Percentiles rank a stretch among this genome's conserved stretches.
These are phyloP conservation scores for Heliconius nattereri DNA, from an alignment of 1,140 invertebrate species.

Conservation along the genomic window DNA sequence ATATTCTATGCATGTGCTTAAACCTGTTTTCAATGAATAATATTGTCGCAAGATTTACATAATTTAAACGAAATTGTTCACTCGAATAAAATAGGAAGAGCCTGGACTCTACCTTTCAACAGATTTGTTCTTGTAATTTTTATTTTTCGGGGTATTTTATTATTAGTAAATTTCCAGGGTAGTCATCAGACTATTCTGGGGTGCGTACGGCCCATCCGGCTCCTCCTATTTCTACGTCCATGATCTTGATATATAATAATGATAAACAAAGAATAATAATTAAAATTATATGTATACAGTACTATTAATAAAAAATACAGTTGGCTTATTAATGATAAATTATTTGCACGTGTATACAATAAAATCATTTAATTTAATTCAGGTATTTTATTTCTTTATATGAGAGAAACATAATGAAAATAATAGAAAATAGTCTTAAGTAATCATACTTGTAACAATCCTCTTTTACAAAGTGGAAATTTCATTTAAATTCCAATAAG, in stretches of 20 bases:
- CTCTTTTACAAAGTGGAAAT: not conserved
- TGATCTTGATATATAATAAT: not conserved
- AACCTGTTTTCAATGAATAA: not conserved
- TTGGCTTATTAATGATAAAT: too few relatives aligned
- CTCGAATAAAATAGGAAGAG: too few relatives aligned
- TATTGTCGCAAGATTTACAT: not conserved
- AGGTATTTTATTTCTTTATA: not conserved
- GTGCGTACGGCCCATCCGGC: too few relatives aligned
- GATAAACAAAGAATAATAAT: not conserved
- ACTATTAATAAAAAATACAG: too few relatives aligned
- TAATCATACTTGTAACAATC: not conserved
- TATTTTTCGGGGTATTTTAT: too few relatives aligned
- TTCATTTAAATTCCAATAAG: constrained; percentile 14
- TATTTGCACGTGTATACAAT: not conserved
- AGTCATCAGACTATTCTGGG: not conserved
- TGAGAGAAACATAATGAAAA: not conserved
- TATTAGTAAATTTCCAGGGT: not conserved
- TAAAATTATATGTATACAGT: not conserved
- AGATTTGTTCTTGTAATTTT: too few relatives aligned
- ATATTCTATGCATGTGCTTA: not conserved
- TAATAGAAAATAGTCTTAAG: not conserved
- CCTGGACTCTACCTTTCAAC: too few relatives aligned
- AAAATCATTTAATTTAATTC: not conserved
- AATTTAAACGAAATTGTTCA: too few relatives aligned
- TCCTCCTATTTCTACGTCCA: too few relatives aligned